Percentiles rank a stretch among this genome's conserved stretches.
Evolutionary conservation across 2,888 invertebrate species (phyloP).

Genomic region (Tupiocoris notatus): DNA sequence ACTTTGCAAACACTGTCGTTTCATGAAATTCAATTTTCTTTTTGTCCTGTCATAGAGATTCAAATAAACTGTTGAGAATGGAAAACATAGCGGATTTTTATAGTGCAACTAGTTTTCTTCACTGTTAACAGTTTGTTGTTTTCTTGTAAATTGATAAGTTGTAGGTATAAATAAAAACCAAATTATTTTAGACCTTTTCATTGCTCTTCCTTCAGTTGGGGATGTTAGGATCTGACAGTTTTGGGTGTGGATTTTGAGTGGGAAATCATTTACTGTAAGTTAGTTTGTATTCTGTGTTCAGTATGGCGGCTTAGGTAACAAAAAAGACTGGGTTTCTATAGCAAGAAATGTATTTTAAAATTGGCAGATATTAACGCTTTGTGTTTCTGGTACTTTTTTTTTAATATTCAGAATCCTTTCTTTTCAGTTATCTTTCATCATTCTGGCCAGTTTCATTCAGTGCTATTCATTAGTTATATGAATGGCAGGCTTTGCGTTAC

Average conservation of each 20-base stretch:
- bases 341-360: background rate
- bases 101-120: slow-evolving; percentile 34
- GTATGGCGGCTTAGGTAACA: background rate
- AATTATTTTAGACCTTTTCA: slow-evolving; percentile 48
- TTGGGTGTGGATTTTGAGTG: too few species aligned
- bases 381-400: too few species aligned
- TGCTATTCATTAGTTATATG: too few species aligned
- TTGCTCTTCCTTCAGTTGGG: slow-evolving; percentile 36
- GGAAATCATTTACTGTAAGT: background rate
- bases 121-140: slow-evolving; percentile 37
- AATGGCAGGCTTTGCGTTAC: too few species aligned
- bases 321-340: background rate
- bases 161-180: slow-evolving; percentile 50
- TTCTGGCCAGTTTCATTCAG: too few species aligned
- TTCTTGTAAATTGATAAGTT: slow-evolving; percentile 46
- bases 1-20: slow-evolving; percentile 4
- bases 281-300: background rate
- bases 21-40: background rate
- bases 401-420: too few species aligned
- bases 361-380: background rate
- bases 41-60: slow-evolving; percentile 18
- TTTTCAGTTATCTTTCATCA: too few species aligned
- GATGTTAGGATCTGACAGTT: too few species aligned
- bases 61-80: slow-evolving; percentile 4
- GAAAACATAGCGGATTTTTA: slow-evolving; percentile 19